Evolutionary conservation across 2,797 vertebrate genomes (phyloP).

Genomic region (Crocodylus rhombifer): DNA sequence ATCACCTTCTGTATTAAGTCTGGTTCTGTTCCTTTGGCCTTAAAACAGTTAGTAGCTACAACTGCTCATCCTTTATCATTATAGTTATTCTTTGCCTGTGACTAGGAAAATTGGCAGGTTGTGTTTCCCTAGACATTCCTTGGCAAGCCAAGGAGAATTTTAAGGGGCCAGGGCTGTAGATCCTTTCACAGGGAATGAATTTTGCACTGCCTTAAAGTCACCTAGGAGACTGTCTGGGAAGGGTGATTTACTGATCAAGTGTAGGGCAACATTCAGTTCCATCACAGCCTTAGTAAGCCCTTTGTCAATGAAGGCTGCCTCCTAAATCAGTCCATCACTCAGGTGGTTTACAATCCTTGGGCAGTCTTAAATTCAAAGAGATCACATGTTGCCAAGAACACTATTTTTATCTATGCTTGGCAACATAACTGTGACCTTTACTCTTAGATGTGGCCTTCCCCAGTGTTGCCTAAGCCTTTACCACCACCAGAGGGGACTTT

Average conservation of each 20-base stretch:
- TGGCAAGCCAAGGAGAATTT: background rate
- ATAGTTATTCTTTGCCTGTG: background rate
- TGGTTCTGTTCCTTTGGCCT: background rate
- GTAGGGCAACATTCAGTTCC: background rate
- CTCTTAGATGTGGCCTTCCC: background rate
- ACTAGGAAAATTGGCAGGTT: background rate
- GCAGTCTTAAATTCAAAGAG: background rate
- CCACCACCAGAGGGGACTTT: background rate
- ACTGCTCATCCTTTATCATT: background rate
- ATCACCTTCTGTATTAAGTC: background rate
- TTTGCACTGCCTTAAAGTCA: background rate
- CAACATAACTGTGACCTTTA: background rate
- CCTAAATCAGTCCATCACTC: background rate
- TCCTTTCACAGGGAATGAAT: background rate
- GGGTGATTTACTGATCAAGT: background rate
- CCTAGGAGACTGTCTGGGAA: background rate
- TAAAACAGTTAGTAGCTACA: background rate
- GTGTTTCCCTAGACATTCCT: background rate
- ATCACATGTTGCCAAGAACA: background rate
- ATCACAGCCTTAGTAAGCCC: background rate
- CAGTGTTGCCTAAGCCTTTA: background rate
- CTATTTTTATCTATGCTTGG: background rate
- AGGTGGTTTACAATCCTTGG: background rate
- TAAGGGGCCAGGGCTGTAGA: background rate
- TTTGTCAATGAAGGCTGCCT: background rate